Evolutionary conservation across 2,888 invertebrate genomes (phyloP), one percentile per base, ranked within the genome.

Genomic region (Tenthredo distinguenda): DNA sequence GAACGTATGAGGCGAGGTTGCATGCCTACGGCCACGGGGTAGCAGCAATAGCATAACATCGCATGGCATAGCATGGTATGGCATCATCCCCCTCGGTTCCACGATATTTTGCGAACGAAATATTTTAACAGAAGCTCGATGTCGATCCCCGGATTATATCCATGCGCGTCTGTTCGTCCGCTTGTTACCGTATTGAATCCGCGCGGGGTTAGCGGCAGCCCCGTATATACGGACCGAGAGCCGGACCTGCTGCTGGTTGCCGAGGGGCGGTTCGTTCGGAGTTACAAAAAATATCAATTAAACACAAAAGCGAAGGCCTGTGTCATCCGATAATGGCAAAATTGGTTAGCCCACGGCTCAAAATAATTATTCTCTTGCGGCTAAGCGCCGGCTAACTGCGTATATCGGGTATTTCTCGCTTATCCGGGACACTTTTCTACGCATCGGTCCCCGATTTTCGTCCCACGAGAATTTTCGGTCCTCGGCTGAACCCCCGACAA

Each of bases 231-330:
- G 47, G 43, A 74, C 26, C 43, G 40, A 18, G 43, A 43, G 31
- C 40, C 37, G 26, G 26, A 74, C n/a, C 72, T 37, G 40, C 21
- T 21, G 40, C 40, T 43, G 31, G 18, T 34, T 31, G 18, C 26
- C 26, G 40, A 40, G 43, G 43, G 43, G 74, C 21, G 21, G 37
- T n/a, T 31, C 18, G 71, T 34, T n/a, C 40, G n/a, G 92, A 91
- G 91, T 92, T 92, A 93, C 93, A 91, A 93, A 93, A 93, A 93
- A 93, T 93, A 93, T 93, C 93, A 93, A 93, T 93, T 93, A 93
- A 93, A 93, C 92, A 93, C 91, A 91, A 93, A 93, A 93, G 93
- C 92, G 89, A 89, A 90, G 90, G 90, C 87, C 90, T 92, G 91
- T 93, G 93, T 93, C 93, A 93, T 93, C 93, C 93, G 92, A 92